Base-by-base conservation (phyloP, 30 jellyfish, hydroid and myxozoan genomes). In the Aurelia aurita region DNA sequence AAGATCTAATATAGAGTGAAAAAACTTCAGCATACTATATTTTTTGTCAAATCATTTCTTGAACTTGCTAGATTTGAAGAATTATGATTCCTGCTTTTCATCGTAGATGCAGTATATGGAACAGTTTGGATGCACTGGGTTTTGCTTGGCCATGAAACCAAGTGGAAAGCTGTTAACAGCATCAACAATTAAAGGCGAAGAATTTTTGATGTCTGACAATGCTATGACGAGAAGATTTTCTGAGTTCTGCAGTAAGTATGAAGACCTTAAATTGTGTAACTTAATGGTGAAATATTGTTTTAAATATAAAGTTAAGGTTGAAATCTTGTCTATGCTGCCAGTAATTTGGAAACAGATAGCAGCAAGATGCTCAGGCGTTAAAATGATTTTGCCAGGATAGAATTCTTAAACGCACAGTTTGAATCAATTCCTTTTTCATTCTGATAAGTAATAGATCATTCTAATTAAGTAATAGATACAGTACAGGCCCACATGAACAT, bases 61-160 rank as follows among this genome's bases (percentile, higher is more conserved):
- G 39, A 31, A 31, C 39, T 3, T 3, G 3, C 3, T 35, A 35
- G 0, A 35, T 35, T 35, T 35, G 10, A 35, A 35, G 8, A 32
- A 28, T 3, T 20, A 35, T 22, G 20, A 25, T 28, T 32, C 29
- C 31, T 29, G 9, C 6, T 69, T 69, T 2, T 32, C 45, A 69
- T 32, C 80, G 6, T 29, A 69, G 80, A 69, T 69, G 62, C 32
- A 28, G 80, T 69, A 69, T 34, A 69, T 69, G 39, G 62, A 69
- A 69, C 80, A 34, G 80, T 69, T 35, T 69, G 47, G 47, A 0
- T 31, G 57, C 31, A 20, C 29, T 69, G 80, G 80, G 19, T 69
- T 20, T 43, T 69, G 80, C 61, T 34, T 69, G 32, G 7, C 47
- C 9, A 69, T 69, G 80, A 69, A 69, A 12, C 80, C 80, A 18